A percentile compares a stretch with the other conserved stretches of the same genome.
Evolutionary conservation across 2,888 invertebrate species (phyloP).

Genomic region (Agonum fuliginosum): DNA sequence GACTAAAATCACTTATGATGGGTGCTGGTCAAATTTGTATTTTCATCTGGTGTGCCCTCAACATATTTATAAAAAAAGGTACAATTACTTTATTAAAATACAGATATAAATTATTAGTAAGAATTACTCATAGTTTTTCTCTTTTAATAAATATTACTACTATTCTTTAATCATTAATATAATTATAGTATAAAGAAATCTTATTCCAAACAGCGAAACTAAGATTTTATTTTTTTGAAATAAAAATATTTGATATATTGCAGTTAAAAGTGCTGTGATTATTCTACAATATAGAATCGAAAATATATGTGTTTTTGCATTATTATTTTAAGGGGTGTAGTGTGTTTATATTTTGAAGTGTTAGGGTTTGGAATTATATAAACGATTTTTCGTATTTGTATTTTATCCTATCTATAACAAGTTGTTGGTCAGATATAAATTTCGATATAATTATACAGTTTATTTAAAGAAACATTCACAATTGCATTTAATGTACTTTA

Average conservation of each 20-base stretch:
- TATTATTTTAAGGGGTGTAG: slow-evolving; percentile 23
- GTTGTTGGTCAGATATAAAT: slow-evolving; percentile 23
- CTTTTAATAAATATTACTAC: slow-evolving; percentile 46
- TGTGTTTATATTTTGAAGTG: slow-evolving; percentile 41
- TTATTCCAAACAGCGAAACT: slow-evolving; percentile 50
- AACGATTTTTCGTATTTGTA: slow-evolving; percentile 22
- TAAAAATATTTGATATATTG: slow-evolving; percentile 44
- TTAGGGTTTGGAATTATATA: slow-evolving; percentile 37
- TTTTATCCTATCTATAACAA: slow-evolving; percentile 23
- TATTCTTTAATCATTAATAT: slow-evolving; percentile 39
- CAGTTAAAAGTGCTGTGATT: slow-evolving; percentile 50
- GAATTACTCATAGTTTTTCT: slow-evolving; percentile 34
- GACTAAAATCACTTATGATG: slow-evolving; percentile 21
- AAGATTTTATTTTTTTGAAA: slow-evolving; percentile 42
- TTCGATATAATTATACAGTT: slow-evolving; percentile 18
- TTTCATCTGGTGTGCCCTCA: slow-evolving; percentile 31
- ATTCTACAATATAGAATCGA: slow-evolving; percentile 20
- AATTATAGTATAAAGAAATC: slow-evolving; percentile 9
- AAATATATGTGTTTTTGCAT: slow-evolving; percentile 1
- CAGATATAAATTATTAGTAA: slow-evolving; percentile 41
- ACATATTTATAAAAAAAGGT: slow-evolving; percentile 38
- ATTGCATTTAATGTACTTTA: slow-evolving; percentile 41
- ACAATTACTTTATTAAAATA: slow-evolving; percentile 47
- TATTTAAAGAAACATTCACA: slow-evolving; percentile 18
- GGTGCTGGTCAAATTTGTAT: slow-evolving; percentile 17